Base-by-base conservation (phyloP, 2,113 vertebrate genomes). In the Rallus limicola region DNA sequence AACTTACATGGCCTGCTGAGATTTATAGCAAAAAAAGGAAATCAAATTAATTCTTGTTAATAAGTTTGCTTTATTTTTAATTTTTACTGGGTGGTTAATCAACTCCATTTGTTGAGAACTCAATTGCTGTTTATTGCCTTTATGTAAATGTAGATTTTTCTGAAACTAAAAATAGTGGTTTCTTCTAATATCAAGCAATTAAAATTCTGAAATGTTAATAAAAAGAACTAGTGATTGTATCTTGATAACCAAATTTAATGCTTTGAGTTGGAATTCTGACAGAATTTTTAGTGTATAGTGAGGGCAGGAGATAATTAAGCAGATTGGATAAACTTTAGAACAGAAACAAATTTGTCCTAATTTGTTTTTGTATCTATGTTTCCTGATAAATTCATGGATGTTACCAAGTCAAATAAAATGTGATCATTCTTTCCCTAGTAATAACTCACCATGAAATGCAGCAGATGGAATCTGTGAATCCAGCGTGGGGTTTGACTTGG, bases 11-110 rank as follows among this genome's bases (percentile, higher is more conserved):
- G 59, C 21, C 40, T 95, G 34, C 36, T 95, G 82, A 96, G 79
- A 56, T 91, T 94, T 97, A 86, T 36, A 97, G 86, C 68, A 88
- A 92, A 90, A 53, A 92, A 90, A 86, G 60, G 58, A 96, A 97
- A 96, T 95, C 56, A 95, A 97, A 97, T 97, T 97, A 90, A 94
- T 97, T 96, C 96, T 96, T 97, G 69, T 53, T 97, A 95, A 95
- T 96, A 97, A 95, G 77, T 96, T 94, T 50, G 5, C 65, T 88
- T 90, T 78, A 64, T 92, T 97, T 94, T 96, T 91, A 93, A 84
- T 97, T 97, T 95, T 85, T 94, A 71, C 92, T 92, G 89, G 65
- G 44, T 92, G 92, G 92, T 97, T 94, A 96, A 94, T 97, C 94
- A 96, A 80, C 82, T 90, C 75, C 58, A 64, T 95, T 97, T 93